Percentiles rank a stretch among this genome's conserved stretches.
These are phyloP conservation scores for Tribolium castaneum DNA, from an alignment of 1,140 invertebrate species.

Conservation along the genomic window DNA sequence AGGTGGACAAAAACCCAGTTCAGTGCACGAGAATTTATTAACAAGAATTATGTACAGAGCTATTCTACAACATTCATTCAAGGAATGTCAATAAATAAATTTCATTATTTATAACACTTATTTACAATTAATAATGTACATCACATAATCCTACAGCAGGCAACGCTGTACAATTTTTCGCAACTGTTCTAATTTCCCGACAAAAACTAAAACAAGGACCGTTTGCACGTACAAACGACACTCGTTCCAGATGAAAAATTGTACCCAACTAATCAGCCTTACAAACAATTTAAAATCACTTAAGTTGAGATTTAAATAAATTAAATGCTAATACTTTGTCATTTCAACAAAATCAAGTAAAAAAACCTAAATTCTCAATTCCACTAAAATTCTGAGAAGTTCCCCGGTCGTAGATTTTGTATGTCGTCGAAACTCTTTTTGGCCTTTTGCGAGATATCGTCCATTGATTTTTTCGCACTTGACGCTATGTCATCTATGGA, in stretches of 20 bases:
- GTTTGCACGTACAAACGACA: no score
- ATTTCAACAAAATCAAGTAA: constrained; percentile 23
- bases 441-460: constrained; percentile 77
- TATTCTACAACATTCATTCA: constrained; percentile 31
- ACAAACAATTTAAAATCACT: constrained; percentile 26
- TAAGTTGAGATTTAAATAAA: constrained; percentile 27
- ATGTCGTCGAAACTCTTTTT: constrained; percentile 65
- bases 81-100: constrained; percentile 40
- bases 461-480: constrained; percentile 81
- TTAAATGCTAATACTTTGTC: constrained; percentile 43
- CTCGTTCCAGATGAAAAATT: background rate
- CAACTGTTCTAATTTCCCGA: background rate
- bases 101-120: constrained; percentile 7
- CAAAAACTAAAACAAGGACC: background rate
- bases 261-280: background rate
- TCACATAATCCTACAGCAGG: constrained; percentile 11
- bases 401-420: constrained; percentile 47
- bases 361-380: constrained; percentile 23
- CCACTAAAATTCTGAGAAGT: constrained; percentile 20
- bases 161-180: background rate
- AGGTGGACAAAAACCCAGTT: background rate
- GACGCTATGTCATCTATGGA: constrained; percentile 83
- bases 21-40: constrained; percentile 37
- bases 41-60: constrained; percentile 35
- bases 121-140: constrained; percentile 34